These are phyloP conservation scores for Engystomops pustulosus DNA, from an alignment of 2,113 vertebrate genomes.

Conservation along the genomic window DNA sequence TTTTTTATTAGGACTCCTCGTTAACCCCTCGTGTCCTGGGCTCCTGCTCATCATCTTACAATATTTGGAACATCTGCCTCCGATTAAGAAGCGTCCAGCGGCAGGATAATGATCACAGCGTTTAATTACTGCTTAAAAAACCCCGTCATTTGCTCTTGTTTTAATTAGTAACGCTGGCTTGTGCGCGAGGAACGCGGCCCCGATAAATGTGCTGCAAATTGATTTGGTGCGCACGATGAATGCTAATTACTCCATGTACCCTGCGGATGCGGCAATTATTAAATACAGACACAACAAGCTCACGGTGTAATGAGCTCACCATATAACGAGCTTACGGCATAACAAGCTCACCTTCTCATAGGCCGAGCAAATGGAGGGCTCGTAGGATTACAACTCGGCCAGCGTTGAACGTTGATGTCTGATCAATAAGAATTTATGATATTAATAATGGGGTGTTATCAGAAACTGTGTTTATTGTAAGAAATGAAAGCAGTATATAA, in stretches of 20 bases:
- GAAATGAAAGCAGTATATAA: no score
- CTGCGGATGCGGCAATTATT: slow-evolving; percentile 50
- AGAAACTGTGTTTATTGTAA: not conserved
- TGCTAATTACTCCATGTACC: slow-evolving; percentile 50
- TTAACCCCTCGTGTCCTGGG: slow-evolving; percentile 46
- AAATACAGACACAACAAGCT: slow-evolving; percentile 42
- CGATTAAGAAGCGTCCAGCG: slow-evolving; percentile 57
- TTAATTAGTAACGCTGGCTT: slow-evolving; percentile 60
- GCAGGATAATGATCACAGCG: slow-evolving; percentile 58
- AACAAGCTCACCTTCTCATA: slow-evolving; percentile 14
- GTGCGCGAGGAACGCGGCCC: slow-evolving; percentile 53
- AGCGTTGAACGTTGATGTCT: no score
- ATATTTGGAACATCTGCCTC: slow-evolving; percentile 56
- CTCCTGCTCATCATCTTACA: slow-evolving; percentile 26
- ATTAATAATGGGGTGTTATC: not conserved
- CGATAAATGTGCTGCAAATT: slow-evolving; percentile 60
- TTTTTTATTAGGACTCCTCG: slow-evolving; percentile 38
- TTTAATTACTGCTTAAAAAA: slow-evolving; percentile 60
- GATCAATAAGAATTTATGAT: not conserved
- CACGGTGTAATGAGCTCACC: slow-evolving; percentile 32
- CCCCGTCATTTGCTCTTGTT: slow-evolving; percentile 59
- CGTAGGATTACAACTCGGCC: slow-evolving; percentile 29
- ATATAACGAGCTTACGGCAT: slow-evolving; percentile 35
- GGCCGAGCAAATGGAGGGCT: not conserved
- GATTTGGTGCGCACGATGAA: slow-evolving; percentile 49